Evolutionary conservation across 92 coral and sea anemone genomes (phyloP), one percentile per base, ranked within the genome.

Genomic region (Galaxea fascicularis): DNA sequence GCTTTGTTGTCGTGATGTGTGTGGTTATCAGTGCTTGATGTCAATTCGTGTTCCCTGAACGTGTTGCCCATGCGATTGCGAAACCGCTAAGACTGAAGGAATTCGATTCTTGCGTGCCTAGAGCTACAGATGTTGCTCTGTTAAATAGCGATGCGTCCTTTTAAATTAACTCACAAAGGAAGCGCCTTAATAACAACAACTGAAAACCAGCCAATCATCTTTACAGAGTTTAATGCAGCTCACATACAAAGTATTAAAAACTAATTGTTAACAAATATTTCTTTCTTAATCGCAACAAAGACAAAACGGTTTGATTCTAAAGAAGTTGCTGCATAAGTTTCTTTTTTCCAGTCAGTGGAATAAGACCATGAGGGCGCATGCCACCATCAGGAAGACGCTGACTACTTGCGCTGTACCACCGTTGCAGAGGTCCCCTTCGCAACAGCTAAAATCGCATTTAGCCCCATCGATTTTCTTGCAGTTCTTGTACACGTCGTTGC

Each of bases 381-480:
- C 46, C 73, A 78, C 16, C 83, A 78, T 46, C 47, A 78, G 58
- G 62, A 78, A 8, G 62, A 30, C 35, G 73, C 83, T 65, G 49
- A 65, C 45, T 27, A 65, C 4, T 30, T 31, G 72, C 6, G 21
- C 73, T 45, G 59, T 25, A 28, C 51, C 73, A 13, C 27, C 17
- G 27, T 65, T 78, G 73, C 83, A 78, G 25, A 78, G 83, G 20
- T 78, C 83, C 6, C 54, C 27, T 0, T 28, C 26, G 25, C 83
- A 78, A 49, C 83, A 78, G 0, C 45, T 16, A 0, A 26, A 4
- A 0, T 20, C 7, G 83, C 83, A 78, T 5, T 31, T 44, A 0
- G 35, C 24, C 24, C 18, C 41, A 22, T 22, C 12, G 21, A 17
- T 27, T 0, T 16, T 20, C 13, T 24, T 27, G 73, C 83, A 78